Base-by-base conservation (phyloP, 2,888 invertebrate genomes). In the Chloroclysta siterata region DNA sequence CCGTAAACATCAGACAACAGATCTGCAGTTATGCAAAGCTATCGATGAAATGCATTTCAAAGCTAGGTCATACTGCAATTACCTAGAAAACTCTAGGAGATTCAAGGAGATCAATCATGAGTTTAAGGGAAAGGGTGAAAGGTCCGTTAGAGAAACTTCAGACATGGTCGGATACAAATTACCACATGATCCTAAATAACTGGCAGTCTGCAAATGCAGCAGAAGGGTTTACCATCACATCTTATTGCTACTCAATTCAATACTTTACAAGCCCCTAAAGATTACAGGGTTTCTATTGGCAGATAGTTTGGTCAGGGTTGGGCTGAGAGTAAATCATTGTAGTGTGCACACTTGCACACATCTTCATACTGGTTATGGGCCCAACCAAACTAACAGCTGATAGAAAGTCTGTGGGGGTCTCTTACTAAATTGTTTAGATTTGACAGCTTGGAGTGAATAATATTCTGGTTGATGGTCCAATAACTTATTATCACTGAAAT, bases 131-230 rank as follows among this genome's bases (percentile, higher is more conserved):
- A 95, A 94, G 80, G 98, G 98, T 1, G 98, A 98, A 83, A 88
- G 97, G 61, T 94, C 94, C 28, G 87, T 96, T 0, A 93, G 94
- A 73, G 96, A 97, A 66, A 97, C 97, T 0, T 98, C 98, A 7
- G 94, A 94, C 66, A 90, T 97, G 85, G 96, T 98, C 56, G 98
- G 98, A 13, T 97, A 98, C 75, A 96, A 96, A 83, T 86, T 98
- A 69, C 98, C 97, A 0, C 95, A 97, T 85, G 97, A 97, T 81
- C 96, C 96, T 0, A 95, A 96, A 75, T 85, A 77, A 76, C 1
- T 17, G 10, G 44, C 7, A 33, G 36, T 39, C 11, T 39, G 36
- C 36, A 11, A 11, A 10, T 39, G 11, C 1, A 11, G 10, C 11
- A 39, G 36, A 11, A 8, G 11, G 36, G 8, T 39, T 11, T 39